These are phyloP conservation scores for Beris morrisii DNA, from an alignment of 2,888 invertebrate genomes.

Conservation along the genomic window DNA sequence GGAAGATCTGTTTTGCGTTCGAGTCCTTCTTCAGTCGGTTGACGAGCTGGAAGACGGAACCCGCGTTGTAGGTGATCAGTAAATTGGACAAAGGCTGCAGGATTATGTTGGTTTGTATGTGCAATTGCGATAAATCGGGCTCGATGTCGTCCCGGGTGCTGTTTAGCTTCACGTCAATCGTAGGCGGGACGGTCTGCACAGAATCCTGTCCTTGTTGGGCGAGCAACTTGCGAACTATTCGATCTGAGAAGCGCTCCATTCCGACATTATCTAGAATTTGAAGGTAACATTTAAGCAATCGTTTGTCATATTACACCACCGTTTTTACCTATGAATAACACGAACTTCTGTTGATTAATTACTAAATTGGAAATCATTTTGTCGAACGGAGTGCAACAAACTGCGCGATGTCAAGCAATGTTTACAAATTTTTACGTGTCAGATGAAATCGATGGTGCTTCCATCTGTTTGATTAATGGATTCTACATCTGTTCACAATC, in stretches of 20 bases:
- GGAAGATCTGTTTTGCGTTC: slow-evolving; percentile 48
- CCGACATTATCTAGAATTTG: slow-evolving; percentile 49
- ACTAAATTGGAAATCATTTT: slow-evolving; percentile 51
- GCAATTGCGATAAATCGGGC: neutral
- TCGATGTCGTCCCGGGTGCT: neutral
- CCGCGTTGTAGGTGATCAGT: slow-evolving; percentile 45
- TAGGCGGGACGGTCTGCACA: neutral
- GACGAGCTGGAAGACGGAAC: slow-evolving; percentile 47
- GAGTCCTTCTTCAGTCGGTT: slow-evolving; percentile 46
- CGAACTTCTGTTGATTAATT: slow-evolving; percentile 49
- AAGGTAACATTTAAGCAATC: neutral
- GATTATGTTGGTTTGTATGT: slow-evolving; percentile 42
- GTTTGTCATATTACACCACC: neutral
- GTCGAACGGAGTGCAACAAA: too few species aligned
- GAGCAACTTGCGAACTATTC: slow-evolving; percentile 47
- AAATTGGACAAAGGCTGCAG: slow-evolving; percentile 50
- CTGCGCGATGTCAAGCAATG: too few species aligned
- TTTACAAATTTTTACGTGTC: too few species aligned
- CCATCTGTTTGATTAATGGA: too few species aligned
- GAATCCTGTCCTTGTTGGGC: slow-evolving; percentile 48
- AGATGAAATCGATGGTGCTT: too few species aligned
- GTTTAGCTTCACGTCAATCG: neutral
- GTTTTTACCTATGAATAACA: slow-evolving; percentile 51
- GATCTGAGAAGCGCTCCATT: slow-evolving; percentile 49
- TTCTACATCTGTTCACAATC: too few species aligned